Evolutionary conservation across 37 sponge, comb jelly and placozoan genomes (phyloP).

Genomic region (Agelas oroides): DNA sequence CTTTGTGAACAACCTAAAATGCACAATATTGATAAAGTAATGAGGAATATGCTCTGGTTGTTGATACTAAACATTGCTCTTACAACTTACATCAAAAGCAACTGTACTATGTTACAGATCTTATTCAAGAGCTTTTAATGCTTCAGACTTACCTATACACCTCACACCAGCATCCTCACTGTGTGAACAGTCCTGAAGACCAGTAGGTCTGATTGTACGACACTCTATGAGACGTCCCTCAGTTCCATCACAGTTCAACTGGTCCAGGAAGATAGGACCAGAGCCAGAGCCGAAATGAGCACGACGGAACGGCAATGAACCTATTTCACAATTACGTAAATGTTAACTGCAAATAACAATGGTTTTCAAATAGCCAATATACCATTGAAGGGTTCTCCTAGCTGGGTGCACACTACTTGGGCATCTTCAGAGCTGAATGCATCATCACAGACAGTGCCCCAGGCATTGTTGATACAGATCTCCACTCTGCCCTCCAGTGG

Average conservation of each 20-base stretch:
- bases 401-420: constrained; percentile 16
- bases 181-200: constrained; percentile 26
- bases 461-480: constrained; percentile 32
- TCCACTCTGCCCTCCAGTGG: constrained; percentile 21
- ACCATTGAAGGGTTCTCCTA: constrained; percentile 1
- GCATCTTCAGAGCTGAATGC: constrained; percentile 28
- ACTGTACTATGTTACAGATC: too few relatives aligned
- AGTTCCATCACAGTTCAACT: constrained; percentile 12
- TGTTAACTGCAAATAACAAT: too few relatives aligned
- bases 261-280: constrained; percentile 51
- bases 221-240: constrained; percentile 15
- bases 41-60: too few relatives aligned
- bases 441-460: constrained; percentile 37
- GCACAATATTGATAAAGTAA: too few relatives aligned
- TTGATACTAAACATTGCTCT: too few relatives aligned
- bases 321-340: too few relatives aligned
- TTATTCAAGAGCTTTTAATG: too few relatives aligned
- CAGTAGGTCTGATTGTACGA: not conserved
- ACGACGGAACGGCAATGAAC: not conserved
- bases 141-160: constrained; percentile 69
- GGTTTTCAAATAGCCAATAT: too few relatives aligned
- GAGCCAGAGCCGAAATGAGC: constrained; percentile 15
- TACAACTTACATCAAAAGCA: too few relatives aligned
- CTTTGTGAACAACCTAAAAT: too few relatives aligned
- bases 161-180: constrained; percentile 30